Base-by-base conservation (phyloP, 2,113 vertebrate species). In the Macaca nemestrina region DNA sequence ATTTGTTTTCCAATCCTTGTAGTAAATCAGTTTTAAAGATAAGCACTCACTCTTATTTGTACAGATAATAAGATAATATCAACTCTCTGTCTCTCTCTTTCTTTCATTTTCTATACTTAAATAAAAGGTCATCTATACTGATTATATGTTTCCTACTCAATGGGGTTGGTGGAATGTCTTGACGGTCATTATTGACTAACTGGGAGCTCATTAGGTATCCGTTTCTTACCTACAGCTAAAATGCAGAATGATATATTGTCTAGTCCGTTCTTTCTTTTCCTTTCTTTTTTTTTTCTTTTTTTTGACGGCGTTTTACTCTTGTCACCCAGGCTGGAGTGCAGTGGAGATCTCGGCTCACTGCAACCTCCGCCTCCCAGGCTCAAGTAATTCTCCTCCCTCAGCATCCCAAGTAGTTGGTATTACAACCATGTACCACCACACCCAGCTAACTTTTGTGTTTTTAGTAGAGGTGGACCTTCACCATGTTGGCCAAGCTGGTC, bases 21-120 rank as follows among this genome's bases (percentile, higher is more conserved):
- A 55, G 30, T 83, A 93, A 96, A 79, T 94, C 38, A 45, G 55
- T 94, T 92, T 95, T 70, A 78, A 25, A 88, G 18, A 32, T 45
- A 70, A 82, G 8, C 22, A 72, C 17, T 81, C 32, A 57, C 20
- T 83, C 14, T 95, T 5, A 70, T 17, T 93, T 61, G 16, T 83
- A 30, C 23, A 91, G 40, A 78, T 87, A 68, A 55, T 68, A 68
- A 68, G 67, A 68, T 67, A 67, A 38, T 61, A 16, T 59, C 35
- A 11, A 85, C 8, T 55, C 6, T 76, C 5, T 68, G 38, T 82
- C 30, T 88, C 18, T 59, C 5, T 68, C 8, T 78, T 4, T 90
- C 45, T 78, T 35, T 83, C 86, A 81, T 70, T 86, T 73, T 68
- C 52, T 57, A 83, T 87, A 57, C 35, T 82, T 90, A 83, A 52